These are phyloP conservation scores for Cheilosia pagana DNA, from an alignment of 2,888 invertebrate genomes.

Conservation along the genomic window DNA sequence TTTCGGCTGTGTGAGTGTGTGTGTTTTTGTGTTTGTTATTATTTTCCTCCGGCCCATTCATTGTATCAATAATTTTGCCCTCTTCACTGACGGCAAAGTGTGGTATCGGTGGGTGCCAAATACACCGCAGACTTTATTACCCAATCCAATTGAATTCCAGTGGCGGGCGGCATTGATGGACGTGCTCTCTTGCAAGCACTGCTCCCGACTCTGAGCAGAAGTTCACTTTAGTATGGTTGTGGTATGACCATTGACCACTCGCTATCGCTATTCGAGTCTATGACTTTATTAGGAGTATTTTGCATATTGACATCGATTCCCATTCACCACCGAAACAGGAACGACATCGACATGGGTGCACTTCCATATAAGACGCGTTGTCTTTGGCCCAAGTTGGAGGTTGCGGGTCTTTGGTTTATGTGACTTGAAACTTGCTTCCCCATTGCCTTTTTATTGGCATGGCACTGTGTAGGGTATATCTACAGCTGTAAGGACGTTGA, in stretches of 20 bases:
- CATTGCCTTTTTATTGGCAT: constrained; percentile 35
- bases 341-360: constrained; percentile 29
- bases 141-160: constrained; percentile 9
- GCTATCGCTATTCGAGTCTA: constrained; percentile 16
- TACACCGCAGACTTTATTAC: constrained; percentile 43
- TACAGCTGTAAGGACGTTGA: constrained; percentile 54
- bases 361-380: constrained; percentile 38
- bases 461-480: constrained; percentile 8
- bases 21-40: not conserved
- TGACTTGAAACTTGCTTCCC: constrained; percentile 41
- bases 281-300: constrained; percentile 72
- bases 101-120: constrained; percentile 42
- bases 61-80: constrained; percentile 34
- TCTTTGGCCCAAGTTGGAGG: constrained; percentile 24
- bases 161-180: constrained; percentile 54
- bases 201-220: not conserved
- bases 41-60: constrained; percentile 38
- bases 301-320: constrained; percentile 62
- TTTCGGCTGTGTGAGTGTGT: constrained; percentile 17
- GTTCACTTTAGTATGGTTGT: constrained; percentile 28
- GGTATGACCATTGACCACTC: too few species aligned
- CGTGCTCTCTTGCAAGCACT: constrained; percentile 25
- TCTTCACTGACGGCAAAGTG: constrained; percentile 8
- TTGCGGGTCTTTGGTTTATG: constrained; percentile 50
- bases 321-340: constrained; percentile 41